Base-by-base conservation (phyloP, 2,888 invertebrate genomes). In the Pomacea canaliculata region DNA sequence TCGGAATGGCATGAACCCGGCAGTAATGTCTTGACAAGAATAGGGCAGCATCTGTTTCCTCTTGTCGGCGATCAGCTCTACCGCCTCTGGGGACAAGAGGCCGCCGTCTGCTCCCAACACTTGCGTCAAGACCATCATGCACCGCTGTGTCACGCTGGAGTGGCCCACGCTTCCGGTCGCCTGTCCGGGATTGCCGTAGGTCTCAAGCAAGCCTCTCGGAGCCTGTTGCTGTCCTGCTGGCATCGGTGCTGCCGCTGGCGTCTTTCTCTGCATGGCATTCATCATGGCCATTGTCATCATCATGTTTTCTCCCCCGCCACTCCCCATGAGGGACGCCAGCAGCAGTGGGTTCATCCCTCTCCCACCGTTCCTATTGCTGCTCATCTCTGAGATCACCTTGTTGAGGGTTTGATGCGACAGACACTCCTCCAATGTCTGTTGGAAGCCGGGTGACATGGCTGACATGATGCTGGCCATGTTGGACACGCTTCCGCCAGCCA, bases 31-130 rank as follows among this genome's bases (percentile, higher is more conserved):
- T 60, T 67, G 59, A 23, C 73, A 73, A 66, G 59, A 46, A 59
- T 73, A 73, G 37, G 73, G 73, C 65, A 73, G 68, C 60, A 73
- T 23, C 60, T 73, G 73, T 48, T 60, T 67, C 67, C 73, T 66
- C 73, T 67, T 73, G 73, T 73, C 73, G 7, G 12, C 56, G 68
- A 73, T 66, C 8, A 49, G 48, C 37, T n/a, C 56, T n/a, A 23
- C 59, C 19, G 59, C 46, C 59, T 73, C 73, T 67, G 73, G 60
- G 4, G 73, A 68, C 68, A 68, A 13, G n/a, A 73, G 9, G 9
- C 73, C 73, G 1, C 68, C 73, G 1, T 68, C 73, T 18, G 46
- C 73, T 7, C 60, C 60, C 67, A 73, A 60, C 27, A 73, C 46
- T 3, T 67, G 19, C 18, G 73, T 48, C 48, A 73, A 65, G 18